Conservation (phyloP, 2,888 invertebrate species). For the Lottia gigantea region DNA sequence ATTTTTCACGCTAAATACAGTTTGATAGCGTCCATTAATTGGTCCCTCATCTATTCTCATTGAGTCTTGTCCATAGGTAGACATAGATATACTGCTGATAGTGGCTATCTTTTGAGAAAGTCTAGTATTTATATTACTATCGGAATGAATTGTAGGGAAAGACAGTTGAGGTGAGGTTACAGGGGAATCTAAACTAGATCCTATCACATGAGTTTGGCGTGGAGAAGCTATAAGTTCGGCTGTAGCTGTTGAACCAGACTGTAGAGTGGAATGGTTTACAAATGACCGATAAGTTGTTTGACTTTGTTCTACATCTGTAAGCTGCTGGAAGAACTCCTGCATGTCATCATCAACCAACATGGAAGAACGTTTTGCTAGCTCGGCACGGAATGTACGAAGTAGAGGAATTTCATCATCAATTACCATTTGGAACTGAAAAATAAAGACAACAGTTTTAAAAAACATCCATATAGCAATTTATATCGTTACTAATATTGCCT, state of each 20-base stretch:
- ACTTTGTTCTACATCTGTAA: slow-evolving; percentile 21
- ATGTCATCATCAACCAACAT: slow-evolving; percentile 60
- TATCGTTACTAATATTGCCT: too few species aligned
- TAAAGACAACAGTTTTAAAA: slow-evolving; percentile 35
- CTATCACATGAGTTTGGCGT: slow-evolving; percentile 38
- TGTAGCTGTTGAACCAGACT: slow-evolving; percentile 28
- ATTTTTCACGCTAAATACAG: slow-evolving; percentile 54
- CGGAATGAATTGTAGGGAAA: slow-evolving; percentile 21
- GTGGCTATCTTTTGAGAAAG: slow-evolving; percentile 42
- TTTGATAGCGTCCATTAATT: slow-evolving; percentile 43
- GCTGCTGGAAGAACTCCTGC: slow-evolving; percentile 58
- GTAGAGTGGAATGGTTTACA: slow-evolving; percentile 40
- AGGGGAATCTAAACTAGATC: slow-evolving; percentile 34
- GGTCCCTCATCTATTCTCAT: slow-evolving; percentile 7
- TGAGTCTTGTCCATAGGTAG: slow-evolving; percentile 21
- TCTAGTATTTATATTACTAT: slow-evolving; percentile 24
- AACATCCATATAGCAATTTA: too few species aligned
- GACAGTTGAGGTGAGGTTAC: slow-evolving; percentile 3
- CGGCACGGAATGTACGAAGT: slow-evolving; percentile 80
- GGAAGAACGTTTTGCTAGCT: slow-evolving; percentile 72
- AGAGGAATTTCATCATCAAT: slow-evolving; percentile 59
- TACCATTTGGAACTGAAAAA: slow-evolving; percentile 61
- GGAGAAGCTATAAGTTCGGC: slow-evolving; percentile 26
- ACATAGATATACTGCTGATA: slow-evolving; percentile 38
- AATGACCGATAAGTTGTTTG: slow-evolving; percentile 36